A percentile compares a stretch with the other conserved stretches of the same genome.
phyloP scores from a whole-genome alignment of 2,113 vertebrate species.

The Sisor rabdophorus region DNA sequence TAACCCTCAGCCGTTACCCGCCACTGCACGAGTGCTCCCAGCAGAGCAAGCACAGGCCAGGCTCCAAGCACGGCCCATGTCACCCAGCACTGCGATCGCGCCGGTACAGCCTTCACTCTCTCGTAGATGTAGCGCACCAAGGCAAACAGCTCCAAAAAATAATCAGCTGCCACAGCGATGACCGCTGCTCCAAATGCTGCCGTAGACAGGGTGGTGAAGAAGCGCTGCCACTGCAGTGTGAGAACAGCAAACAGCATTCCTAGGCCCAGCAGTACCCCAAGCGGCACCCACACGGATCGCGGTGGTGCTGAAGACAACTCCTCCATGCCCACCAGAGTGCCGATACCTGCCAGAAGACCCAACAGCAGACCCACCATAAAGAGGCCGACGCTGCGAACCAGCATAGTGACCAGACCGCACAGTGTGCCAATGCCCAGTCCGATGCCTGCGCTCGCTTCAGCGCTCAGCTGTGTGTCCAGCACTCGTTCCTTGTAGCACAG shows the following conservation, averaged over 20 bases:
- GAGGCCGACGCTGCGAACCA: conserved; percentile 94
- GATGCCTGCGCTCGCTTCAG: conserved; percentile 90
- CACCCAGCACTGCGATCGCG: conserved; percentile 81
- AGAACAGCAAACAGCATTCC: conserved; percentile 96
- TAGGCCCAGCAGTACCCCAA: conserved; percentile 87
- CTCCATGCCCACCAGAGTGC: conserved; percentile 83
- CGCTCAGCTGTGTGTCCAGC: conserved; percentile 93
- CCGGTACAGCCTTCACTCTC: conserved; percentile 79
- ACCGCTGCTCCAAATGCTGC: conserved; percentile 86
- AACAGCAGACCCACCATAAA: conserved; percentile 96
- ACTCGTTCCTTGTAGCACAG: conserved; percentile 96
- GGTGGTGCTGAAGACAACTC: conserved; percentile 86
- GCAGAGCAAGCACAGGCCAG: conserved; percentile 87
- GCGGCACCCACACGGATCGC: conserved; percentile 89
- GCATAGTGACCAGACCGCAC: conserved; percentile 96
- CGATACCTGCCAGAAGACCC: conserved; percentile 87
- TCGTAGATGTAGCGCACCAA: conserved; percentile 87
- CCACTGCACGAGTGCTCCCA: conserved; percentile 92
- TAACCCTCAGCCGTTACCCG: conserved; percentile 91
- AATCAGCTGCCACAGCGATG: conserved; percentile 89
- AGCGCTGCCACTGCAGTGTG: conserved; percentile 93
- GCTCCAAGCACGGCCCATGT: conserved; percentile 92
- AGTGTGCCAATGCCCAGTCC: conserved; percentile 91
- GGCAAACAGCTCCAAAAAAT: conserved; percentile 91
- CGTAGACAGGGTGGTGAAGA: conserved; percentile 90